phyloP scores from a whole-genome alignment of 2,888 invertebrate genomes.

The Nomada fabriciana region DNA sequence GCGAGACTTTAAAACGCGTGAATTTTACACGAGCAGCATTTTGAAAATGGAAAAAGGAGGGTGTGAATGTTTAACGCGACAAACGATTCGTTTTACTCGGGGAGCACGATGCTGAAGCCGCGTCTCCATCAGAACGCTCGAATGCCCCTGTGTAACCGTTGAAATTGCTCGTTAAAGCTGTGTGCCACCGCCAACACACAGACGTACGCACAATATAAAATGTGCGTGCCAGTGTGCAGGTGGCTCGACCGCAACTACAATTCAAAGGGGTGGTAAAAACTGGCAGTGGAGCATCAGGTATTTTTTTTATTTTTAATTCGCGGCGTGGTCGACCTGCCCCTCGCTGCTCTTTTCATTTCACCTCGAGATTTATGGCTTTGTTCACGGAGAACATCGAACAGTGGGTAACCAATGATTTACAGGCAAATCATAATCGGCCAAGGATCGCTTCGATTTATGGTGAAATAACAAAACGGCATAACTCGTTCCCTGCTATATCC shows the following conservation, averaged over 20 bases:
- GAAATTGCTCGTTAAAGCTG: conserved; percentile 37
- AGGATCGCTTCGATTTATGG: conserved; percentile 72
- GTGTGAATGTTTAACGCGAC: conserved; percentile 56
- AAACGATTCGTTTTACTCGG: conserved; percentile 57
- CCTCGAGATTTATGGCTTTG: conserved; percentile 75
- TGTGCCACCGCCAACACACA: background rate
- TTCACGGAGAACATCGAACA: conserved; percentile 28
- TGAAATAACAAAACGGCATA: conserved; percentile 69
- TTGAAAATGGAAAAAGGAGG: conserved; percentile 21
- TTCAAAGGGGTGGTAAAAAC: conserved; percentile 16
- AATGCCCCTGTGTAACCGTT: conserved; percentile 13
- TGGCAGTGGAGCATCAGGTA: conserved; percentile 1
- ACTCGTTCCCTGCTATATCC: background rate
- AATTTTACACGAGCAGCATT: conserved; percentile 1
- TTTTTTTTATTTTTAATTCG: conserved; percentile 55
- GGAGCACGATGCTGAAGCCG: conserved; percentile 45
- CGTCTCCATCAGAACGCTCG: conserved; percentile 16
- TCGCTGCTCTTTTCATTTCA: conserved; percentile 62
- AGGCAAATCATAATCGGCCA: conserved; percentile 54
- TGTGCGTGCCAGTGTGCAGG: conserved; percentile 3
- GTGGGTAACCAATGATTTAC: conserved; percentile 46
- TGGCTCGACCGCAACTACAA: conserved; percentile 51
- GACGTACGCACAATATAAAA: background rate
- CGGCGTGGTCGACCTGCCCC: conserved; percentile 15
- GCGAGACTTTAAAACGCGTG: conserved; percentile 7